Evolutionary conservation across 2,113 vertebrate genomes (phyloP).

Genomic region (Campylorhamphus procurvoides): DNA sequence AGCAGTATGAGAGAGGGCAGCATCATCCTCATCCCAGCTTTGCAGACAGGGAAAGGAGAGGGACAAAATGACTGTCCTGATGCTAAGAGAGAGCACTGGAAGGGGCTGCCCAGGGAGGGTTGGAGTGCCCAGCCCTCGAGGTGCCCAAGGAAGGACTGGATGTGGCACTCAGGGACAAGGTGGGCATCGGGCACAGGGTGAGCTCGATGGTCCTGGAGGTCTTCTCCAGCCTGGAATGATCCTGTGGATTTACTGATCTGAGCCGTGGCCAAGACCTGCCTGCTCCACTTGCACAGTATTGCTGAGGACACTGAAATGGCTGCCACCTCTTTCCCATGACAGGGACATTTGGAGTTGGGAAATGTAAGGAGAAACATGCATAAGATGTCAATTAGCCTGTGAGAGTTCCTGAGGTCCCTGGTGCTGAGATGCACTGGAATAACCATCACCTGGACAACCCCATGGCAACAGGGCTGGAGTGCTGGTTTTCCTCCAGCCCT

Average conservation of each 20-base stretch:
- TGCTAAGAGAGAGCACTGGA: background rate
- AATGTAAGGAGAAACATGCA: background rate
- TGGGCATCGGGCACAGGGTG: background rate
- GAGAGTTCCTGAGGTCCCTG: background rate
- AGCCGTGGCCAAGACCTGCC: background rate
- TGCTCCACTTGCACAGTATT: background rate
- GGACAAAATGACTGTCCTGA: background rate
- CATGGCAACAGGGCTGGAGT: background rate
- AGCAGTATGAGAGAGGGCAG: background rate
- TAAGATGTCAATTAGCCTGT: fast-evolving
- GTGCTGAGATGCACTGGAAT: background rate
- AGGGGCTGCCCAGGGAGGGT: background rate
- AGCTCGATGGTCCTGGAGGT: background rate
- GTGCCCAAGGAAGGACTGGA: background rate
- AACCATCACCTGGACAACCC: background rate
- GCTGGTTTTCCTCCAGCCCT: background rate
- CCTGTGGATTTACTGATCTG: background rate
- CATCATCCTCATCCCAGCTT: background rate
- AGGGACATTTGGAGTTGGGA: background rate
- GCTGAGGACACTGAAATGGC: fast-evolving
- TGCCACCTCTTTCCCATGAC: background rate
- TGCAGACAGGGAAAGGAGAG: background rate
- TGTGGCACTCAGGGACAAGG: background rate
- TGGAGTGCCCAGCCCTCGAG: background rate
- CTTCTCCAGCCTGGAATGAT: background rate